Evolutionary conservation across 2,888 invertebrate species (phyloP), one percentile per base, ranked within the genome.

Genomic region (Sisyra nigra): DNA sequence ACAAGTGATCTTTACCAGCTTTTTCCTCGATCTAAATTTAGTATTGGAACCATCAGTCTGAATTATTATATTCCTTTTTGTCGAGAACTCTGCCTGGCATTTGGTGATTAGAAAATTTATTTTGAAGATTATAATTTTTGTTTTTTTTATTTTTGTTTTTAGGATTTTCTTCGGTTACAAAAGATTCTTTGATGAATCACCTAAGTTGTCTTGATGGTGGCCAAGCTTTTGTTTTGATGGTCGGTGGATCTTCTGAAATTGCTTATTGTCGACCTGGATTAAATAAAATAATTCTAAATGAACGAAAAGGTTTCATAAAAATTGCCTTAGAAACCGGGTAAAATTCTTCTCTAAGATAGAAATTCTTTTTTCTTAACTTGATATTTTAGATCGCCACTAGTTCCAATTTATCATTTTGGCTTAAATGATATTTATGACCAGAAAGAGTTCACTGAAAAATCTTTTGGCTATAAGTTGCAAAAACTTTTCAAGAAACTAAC

Each of bases 181-280:
- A 24, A 24, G 3, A 3, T 24, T 24, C 24, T 7, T 7, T 24
- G 3, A 24, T 24, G 3, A 24, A 24, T 7, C 24, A 24, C 7
- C 24, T 24, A 24, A 24, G 24, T 24, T 24, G 24, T 7, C 24
- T 7, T 3, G 24, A 24, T 5, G 24, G 24, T 5, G 49, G 49
- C 1, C 40, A 42, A 63, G 82, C 69, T 1, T 71, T 76, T 0
- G 72, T 78, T 1, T 64, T 93, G 33, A 71, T 88, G 17, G 75
- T 87, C 1, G 92, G 91, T 0, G 91, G 92, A 0, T 87, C 87
- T 0, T 74, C 80, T n/a, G 91, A 92, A 58, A 78, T 85, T 0
- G 60, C 89, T 41, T 79, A 84, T 48, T 76, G 83, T 0, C 74
- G 73, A 54, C 86, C 88, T 0, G 76, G 76, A 3, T 67, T 69